Conservation (phyloP, 2,797 vertebrate species). For the Lagorchestes hirsutus region DNA sequence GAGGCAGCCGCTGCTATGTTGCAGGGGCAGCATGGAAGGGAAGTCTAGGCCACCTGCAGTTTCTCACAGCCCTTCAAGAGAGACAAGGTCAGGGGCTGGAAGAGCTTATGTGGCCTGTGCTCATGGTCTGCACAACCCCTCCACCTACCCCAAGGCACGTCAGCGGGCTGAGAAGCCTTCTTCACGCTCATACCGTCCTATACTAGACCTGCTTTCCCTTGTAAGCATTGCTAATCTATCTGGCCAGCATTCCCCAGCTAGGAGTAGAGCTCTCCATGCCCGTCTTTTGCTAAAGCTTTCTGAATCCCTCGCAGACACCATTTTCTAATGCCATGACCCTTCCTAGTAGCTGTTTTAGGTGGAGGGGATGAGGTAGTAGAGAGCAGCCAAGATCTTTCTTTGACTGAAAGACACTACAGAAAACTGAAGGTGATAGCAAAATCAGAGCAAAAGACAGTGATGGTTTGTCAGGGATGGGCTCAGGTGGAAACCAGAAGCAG, state of each 20-base stretch:
- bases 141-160: neutral
- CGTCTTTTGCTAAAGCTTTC: neutral
- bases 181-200: neutral
- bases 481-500: neutral
- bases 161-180: neutral
- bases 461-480: neutral
- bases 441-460: neutral
- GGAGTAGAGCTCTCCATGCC: neutral
- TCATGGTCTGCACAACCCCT: too few species aligned
- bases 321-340: neutral
- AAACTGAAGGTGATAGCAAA: neutral
- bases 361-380: neutral
- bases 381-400: neutral
- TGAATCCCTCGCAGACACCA: neutral
- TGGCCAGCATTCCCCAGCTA: neutral
- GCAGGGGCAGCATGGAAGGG: neutral
- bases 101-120: neutral
- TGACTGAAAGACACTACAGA: neutral
- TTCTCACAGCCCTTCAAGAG: neutral
- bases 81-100: neutral
- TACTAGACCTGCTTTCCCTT: neutral
- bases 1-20: neutral
- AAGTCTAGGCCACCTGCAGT: neutral
- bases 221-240: neutral
- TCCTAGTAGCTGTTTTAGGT: neutral